Evolutionary conservation across 1,140 invertebrate species (phyloP).

Genomic region (Orchesella cincta): DNA sequence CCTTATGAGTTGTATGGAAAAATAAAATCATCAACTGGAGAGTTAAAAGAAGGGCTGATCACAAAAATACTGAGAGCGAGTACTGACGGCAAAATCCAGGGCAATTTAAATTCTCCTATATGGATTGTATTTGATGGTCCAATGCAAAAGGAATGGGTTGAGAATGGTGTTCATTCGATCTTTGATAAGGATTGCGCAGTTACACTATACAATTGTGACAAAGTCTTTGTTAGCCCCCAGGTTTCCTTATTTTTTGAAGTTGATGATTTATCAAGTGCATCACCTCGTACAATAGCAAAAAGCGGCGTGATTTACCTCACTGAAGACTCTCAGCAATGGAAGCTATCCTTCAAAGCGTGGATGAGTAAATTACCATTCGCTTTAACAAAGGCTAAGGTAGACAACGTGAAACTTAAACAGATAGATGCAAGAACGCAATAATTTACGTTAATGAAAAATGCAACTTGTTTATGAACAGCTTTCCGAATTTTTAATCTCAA

Average conservation of each 20-base stretch:
- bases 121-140: conserved; percentile 18
- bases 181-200: background rate
- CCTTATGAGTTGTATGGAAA: too few species aligned
- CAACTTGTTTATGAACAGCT: background rate
- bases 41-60: background rate
- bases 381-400: too few species aligned
- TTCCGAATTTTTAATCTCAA: background rate
- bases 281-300: background rate
- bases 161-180: background rate
- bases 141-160: background rate
- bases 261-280: background rate
- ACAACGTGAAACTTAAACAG: too few species aligned
- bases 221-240: background rate
- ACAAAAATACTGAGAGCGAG: background rate
- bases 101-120: too few species aligned
- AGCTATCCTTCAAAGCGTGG: background rate
- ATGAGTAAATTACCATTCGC: background rate
- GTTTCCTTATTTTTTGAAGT: background rate
- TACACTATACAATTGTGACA: background rate
- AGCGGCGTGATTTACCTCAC: background rate
- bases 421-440: background rate
- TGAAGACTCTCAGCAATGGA: background rate
- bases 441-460: background rate
- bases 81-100: too few species aligned
- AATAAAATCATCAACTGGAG: too few species aligned